phyloP scores from a whole-genome alignment of 2,113 vertebrate genomes.

The Megaptera novaeangliae region DNA sequence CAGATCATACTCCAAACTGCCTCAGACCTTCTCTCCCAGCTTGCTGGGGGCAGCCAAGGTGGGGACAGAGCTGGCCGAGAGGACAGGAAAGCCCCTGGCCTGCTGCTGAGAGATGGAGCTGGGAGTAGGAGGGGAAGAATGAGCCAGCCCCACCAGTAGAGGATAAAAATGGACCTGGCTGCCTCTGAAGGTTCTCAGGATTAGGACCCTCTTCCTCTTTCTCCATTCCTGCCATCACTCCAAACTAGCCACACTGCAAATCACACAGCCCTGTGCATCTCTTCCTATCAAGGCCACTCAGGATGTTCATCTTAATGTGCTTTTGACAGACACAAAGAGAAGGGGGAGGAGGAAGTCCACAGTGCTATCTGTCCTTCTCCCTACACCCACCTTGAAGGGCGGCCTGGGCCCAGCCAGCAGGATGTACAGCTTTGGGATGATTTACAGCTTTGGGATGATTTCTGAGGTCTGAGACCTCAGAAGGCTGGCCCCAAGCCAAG shows the following conservation, averaged over 20 bases:
- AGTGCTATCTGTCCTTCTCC: background rate
- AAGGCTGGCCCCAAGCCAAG: constrained; percentile 17
- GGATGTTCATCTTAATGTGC: background rate
- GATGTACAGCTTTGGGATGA: background rate
- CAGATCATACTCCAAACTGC: background rate
- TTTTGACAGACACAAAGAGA: background rate
- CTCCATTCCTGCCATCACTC: background rate
- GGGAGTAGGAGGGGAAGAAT: background rate
- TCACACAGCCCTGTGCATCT: background rate
- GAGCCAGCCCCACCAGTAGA: background rate
- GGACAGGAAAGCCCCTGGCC: background rate
- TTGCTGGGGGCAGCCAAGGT: background rate
- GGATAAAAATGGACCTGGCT: constrained; percentile 8
- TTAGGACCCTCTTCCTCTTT: background rate
- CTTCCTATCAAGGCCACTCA: background rate
- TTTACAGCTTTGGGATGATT: too few relatives aligned
- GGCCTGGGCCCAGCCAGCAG: background rate
- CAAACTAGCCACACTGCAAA: background rate
- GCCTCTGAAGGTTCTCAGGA: background rate
- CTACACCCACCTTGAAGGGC: background rate
- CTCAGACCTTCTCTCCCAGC: background rate
- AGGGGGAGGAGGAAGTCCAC: background rate
- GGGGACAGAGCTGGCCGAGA: background rate
- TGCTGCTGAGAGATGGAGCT: background rate
- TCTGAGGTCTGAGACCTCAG: constrained; percentile 19